Evolutionary conservation across 2,113 vertebrate species (phyloP), one percentile per base, ranked within the genome.

Genomic region (Charina bottae): DNA sequence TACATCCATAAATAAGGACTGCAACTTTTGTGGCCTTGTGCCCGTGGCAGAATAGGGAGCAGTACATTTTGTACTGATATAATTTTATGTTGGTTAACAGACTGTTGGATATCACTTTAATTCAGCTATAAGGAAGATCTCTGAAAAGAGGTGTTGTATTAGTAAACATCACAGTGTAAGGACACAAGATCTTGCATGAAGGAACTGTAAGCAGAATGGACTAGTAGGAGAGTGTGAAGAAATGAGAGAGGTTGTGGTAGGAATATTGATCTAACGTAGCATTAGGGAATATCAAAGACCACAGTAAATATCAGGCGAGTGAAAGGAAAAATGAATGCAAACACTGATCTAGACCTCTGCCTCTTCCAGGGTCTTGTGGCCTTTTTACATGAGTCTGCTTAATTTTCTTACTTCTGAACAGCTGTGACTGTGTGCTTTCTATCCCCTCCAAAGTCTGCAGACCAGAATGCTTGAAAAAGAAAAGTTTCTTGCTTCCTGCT

Each of bases 371-470:
- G 58, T 42, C 83, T 90, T 46, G 54, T 46, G 54, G 54, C 8
- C 83, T 33, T 46, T 33, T n/a, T 59, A 11, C 59, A 58, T 59
- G 12, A 46, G 55, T 59, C 72, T 90, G 55, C 59, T 90, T 90
- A 84, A 46, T 59, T 90, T 90, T 60, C 72, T 84, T 84, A 28
- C 87, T 56, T 54, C 56, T 83, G 49, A 28, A 84, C 46, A 84
- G 58, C 56, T 64, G 72, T 37, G 46, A 59, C 33, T 83, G 24
- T 59, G 59, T 90, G n/a, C 37, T 89, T 89, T 55, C 49, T 11
- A 84, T 28, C 8, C 28, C 7, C 55, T n/a, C 33, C 9, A 26
- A 84, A 59, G 46, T 42, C 11, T 62, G 13, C 13, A 83, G 60
- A 19, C 33, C 83, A 54, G 54, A 90, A 58, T 24, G n/a, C 56